Evolutionary conservation across 2,888 invertebrate species (phyloP), one percentile per base, ranked within the genome.

Genomic region (Dinocampus coccinellae): DNA sequence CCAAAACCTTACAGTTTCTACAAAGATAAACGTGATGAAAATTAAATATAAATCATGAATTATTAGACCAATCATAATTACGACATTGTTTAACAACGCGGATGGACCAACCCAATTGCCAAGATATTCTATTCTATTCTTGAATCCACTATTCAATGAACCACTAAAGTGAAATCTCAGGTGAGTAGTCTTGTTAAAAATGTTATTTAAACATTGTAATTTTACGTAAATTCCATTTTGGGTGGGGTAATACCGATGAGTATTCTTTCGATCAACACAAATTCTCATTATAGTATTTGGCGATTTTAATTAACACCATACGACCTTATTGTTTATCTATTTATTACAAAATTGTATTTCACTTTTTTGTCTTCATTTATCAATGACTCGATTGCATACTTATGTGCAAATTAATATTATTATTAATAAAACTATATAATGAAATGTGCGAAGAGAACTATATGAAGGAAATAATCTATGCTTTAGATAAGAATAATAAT

Each of bases 181-280:
- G 87, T 87, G 87, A 87, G 87, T 87, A 87, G 84, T 83, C 75
- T 83, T 81, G 81, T 84, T 47, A 83, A 82, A 85, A 86, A 82
- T 83, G 83, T 83, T 85, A 82, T 81, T 85, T 84, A 81, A 80
- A 79, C 79, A 77, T 83, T 82, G 83, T 84, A 75, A 78, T 80
- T 75, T 80, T 75, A 81, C 72, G 76, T 77, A 80, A 34, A 62
- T 72, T 82, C 79, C 78, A 79, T 84, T 58, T 84, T 80, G 86
- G 85, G 83, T 82, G 85, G 84, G 85, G 82, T 76, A 9, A 34
- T 60, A 26, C 42, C 22, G 60, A n/a, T 55, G 42, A 61, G n/a
- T n/a, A n/a, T n/a, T 63, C 47, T 60, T 61, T 16, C 20, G 47
- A 20, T 7, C 16, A n/a, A 47, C 16, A 6, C 16, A 16, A 47